Conservation (phyloP, 2,113 vertebrate genomes). For the Nothobranchius furzeri region DNA sequence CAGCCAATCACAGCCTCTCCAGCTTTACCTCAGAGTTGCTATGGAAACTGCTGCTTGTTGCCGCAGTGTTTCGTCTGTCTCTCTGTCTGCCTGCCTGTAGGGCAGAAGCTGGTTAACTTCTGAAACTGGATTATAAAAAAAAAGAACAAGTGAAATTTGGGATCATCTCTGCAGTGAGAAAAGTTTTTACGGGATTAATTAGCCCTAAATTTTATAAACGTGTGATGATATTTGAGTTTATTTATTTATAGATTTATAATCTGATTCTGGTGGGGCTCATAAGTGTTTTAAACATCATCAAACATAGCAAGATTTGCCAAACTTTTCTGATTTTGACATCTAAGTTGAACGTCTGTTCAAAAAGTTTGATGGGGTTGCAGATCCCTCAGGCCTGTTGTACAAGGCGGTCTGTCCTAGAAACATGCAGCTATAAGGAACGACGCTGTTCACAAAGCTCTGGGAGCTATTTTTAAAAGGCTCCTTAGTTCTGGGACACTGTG, state of each 20-base stretch:
- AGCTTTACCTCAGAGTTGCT: constrained; percentile 73
- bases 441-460: constrained; percentile 43
- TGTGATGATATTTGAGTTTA: background rate
- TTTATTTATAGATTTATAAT: background rate
- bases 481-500: constrained; percentile 54
- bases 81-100: constrained; percentile 34
- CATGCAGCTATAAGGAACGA: constrained; percentile 36
- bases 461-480: constrained; percentile 56
- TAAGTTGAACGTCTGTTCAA: constrained; percentile 20
- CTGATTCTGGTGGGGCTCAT: background rate
- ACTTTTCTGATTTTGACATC: constrained; percentile 29
- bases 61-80: constrained; percentile 58
- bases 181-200: too few species aligned
- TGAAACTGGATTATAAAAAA: constrained; percentile 11
- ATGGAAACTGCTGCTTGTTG: constrained; percentile 77
- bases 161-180: background rate
- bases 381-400: constrained; percentile 47
- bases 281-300: background rate
- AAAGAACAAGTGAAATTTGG: background rate
- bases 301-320: constrained; percentile 8
- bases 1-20: constrained; percentile 56
- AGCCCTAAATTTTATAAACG: background rate
- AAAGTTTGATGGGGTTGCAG: constrained; percentile 46
- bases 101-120: constrained; percentile 56
- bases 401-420: constrained; percentile 62